Evolutionary conservation across 2,797 vertebrate genomes (phyloP), one percentile per base, ranked within the genome.

Genomic region (Anabas testudineus): DNA sequence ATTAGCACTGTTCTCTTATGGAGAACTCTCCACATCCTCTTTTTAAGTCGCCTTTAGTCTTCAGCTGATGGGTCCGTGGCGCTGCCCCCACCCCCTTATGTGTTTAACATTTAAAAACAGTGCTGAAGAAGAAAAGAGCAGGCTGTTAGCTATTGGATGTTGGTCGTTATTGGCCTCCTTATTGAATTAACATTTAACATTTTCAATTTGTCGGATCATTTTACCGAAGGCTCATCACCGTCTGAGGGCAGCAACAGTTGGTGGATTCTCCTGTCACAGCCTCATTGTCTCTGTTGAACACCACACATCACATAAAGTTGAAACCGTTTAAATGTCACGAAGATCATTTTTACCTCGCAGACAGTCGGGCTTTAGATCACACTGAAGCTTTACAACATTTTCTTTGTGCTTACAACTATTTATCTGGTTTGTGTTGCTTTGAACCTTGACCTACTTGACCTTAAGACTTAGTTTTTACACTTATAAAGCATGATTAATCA

Each of bases 111-210:
- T 41, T 41, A 5, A 18, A 41, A 18, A 41, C 15, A 41, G 37
- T 15, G 14, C 37, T 15, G 46, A 47, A 41, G 36, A 56, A 15
- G 71, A 61, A 58, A 45, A 51, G 68, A 78, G 37, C 71, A 42
- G 51, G 18, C 34, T 21, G 48, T 30, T 67, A 59, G 51, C 51
- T 18, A 45, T 65, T 64, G 67, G 71, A 73, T 81, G 75, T 74
- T 6, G 30, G 14, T 71, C 72, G 82, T 84, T 80, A 83, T 77
- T 48, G 70, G 67, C 70, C 51, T 74, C 68, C 52, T 83, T 64
- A 86, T 88, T 78, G 71, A 75, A 80, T 85, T 82, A 83, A 85
- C 84, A 83, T 85, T 86, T 81, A 80, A 68, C 76, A 57, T 73
- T 71, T 78, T 75, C 66, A 80, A 71, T 85, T 76, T 55, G 74